Evolutionary conservation across 2,888 invertebrate genomes (phyloP), one percentile per base, ranked within the genome.

Genomic region (Agrilus cyanescens): DNA sequence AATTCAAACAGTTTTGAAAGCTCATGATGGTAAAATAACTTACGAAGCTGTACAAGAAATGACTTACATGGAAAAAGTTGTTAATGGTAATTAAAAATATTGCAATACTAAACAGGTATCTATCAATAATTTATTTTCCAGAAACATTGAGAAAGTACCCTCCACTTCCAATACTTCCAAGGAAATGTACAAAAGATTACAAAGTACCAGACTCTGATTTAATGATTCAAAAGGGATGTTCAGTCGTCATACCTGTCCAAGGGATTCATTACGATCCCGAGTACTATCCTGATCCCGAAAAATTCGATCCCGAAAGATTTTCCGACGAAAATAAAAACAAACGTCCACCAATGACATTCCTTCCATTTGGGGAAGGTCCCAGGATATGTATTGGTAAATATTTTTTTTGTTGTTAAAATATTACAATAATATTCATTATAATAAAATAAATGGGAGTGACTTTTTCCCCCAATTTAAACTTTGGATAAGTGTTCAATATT

Each of bases 31-130:
- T 4, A 50, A 57, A n/a, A 37, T 67, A 1, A 61, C 58, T 2
- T 66, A 65, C 43, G 65, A 67, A 32, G 53, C 59, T 6, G 40
- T 67, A 3, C 49, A 52, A 36, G 59, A 61, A 20, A 58, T 68
- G 62, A 51, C 53, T 4, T 66, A 66, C 46, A 49, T 67, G 44
- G 64, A 66, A 39, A 57, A 58, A 48, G 57, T 61, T 7, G 46
- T 65, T 4, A 50, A 55, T 39, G 65, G 63, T 61, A 37, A 33
- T 15, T 32, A 20, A 20, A 20, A 20, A 5, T 20, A 20, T 20
- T 20, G 2, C 13, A 12, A 10, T 34, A 12, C 12, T 4, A 34
- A 16, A 16, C 12, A 8, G 6, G 34, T 34, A 34, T 34, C 12
- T 34, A 4, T 13, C 12, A 6, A 13, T 6, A 5, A 32, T 2